Evolutionary conservation across 1,140 invertebrate species (phyloP), one percentile per base, ranked within the genome.

Genomic region (Saccostrea echinata): DNA sequence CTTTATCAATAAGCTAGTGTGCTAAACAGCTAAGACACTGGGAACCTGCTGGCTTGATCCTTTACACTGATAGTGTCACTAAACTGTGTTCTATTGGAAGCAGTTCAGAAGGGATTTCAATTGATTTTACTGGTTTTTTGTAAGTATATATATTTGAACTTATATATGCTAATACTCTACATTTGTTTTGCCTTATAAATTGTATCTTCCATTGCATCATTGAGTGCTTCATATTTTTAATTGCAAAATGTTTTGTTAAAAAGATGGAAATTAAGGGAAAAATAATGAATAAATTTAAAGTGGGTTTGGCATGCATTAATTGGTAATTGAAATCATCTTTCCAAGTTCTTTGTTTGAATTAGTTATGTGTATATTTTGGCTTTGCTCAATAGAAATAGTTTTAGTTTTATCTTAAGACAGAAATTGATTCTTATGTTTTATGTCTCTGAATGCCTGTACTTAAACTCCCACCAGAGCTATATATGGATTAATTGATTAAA

Each of bases 401-500:
- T 61, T 61, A 18, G 18, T 18, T 18, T 21, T 61, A 18, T 61
- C 55, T 18, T n/a, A 21, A n/a, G n/a, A 61, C 55, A 61, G 55
- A 61, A 61, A 61, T 61, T 61, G 55, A 61, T 61, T 61, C 55
- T 61, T 61, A 21, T n/a, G 16, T 61, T 61, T 61, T 61, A 21
- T 21, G n/a, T 61, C 18, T 21, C 18, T 4, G 18, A 61, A 21
- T 61, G 55, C 21, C 55, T 21, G 13, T 57, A 21, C 55, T 57
- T n/a, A n/a, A 18, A 27, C 27, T 71, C 27, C 43, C 68, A 71
- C 68, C 16, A 9, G 11, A 3, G 3, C 3, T 27, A 1, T 71
- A 27, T 71, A 16, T 71, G 30, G 27, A 71, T 71, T 33, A 30
- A 71, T 71, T 71, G 68, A 71, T 71, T 71, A 27, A 71, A 24